Conservation (phyloP, 30 jellyfish, hydroid and myxozoan genomes). For the Nemopilema nomurai region DNA sequence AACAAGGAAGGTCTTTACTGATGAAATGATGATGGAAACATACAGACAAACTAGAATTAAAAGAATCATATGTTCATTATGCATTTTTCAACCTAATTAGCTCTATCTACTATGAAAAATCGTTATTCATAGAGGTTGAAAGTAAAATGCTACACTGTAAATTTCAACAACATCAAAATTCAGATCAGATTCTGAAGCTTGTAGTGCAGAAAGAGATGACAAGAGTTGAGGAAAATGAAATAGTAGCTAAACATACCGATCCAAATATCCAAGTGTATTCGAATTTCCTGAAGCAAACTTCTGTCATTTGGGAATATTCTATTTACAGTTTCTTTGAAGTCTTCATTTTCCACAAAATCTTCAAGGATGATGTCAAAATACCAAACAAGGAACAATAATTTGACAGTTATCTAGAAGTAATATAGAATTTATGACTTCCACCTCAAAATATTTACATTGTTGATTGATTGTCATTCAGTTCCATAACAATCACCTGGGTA, state of each 20-base stretch:
- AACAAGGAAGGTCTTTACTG: conserved; percentile 7
- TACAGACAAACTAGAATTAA: conserved; percentile 21
- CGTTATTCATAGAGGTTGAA: no score
- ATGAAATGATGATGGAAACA: conserved; percentile 1
- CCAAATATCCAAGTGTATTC: conserved; percentile 14
- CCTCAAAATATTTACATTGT: no score
- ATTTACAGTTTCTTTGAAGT: not conserved
- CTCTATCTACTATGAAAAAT: no score
- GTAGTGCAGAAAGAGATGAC: no score
- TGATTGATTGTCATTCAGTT: no score
- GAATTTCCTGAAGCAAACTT: not conserved
- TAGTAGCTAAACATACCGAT: not conserved
- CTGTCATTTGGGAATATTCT: not conserved
- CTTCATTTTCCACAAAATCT: conserved; percentile 1
- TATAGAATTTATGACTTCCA: not conserved
- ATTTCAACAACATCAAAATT: no score
- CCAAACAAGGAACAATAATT: conserved; percentile 4
- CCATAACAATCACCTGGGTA: no score
- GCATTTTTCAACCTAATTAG: no score
- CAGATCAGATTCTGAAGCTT: no score
- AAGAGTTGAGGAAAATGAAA: not conserved
- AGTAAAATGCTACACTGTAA: no score
- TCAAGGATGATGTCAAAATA: not conserved
- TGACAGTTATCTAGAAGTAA: not conserved
- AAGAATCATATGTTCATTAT: no score